These are phyloP conservation scores for Apodemus speciosus DNA, from an alignment of 2,113 vertebrate species.

Conservation along the genomic window DNA sequence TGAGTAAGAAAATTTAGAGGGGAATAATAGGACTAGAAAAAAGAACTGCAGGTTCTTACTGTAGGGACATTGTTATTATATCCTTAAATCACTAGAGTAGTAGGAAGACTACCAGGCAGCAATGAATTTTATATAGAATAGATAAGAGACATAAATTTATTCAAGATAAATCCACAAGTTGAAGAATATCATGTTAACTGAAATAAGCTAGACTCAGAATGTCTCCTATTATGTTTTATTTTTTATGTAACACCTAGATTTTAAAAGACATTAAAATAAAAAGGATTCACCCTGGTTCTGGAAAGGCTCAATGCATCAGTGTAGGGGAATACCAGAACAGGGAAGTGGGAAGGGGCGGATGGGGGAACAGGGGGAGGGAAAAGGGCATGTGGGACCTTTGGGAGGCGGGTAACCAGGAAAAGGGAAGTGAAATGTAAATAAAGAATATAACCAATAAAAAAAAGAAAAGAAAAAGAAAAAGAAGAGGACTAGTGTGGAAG, in stretches of 20 bases:
- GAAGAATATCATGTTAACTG: neutral
- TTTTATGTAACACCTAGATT: neutral
- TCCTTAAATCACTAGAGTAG: neutral
- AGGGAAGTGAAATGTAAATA: no score
- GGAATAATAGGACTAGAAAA: neutral
- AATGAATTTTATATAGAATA: neutral
- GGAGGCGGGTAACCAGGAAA: no score
- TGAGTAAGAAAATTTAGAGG: neutral
- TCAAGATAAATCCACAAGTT: neutral
- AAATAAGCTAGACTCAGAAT: neutral
- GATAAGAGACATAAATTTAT: neutral
- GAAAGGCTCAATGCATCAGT: no score
- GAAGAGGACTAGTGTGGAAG: no score
- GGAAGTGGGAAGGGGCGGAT: no score
- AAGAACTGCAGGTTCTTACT: neutral
- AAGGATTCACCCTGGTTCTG: no score
- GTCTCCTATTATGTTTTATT: neutral
- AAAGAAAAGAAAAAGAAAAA: neutral
- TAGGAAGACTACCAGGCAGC: neutral
- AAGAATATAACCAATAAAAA: neutral
- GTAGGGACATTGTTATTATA: neutral
- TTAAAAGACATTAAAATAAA: neutral
- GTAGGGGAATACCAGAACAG: no score
- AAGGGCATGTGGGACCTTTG: no score
- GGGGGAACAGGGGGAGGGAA: no score